Conservation (phyloP, 2,888 invertebrate genomes). For the Acleris emargana region DNA sequence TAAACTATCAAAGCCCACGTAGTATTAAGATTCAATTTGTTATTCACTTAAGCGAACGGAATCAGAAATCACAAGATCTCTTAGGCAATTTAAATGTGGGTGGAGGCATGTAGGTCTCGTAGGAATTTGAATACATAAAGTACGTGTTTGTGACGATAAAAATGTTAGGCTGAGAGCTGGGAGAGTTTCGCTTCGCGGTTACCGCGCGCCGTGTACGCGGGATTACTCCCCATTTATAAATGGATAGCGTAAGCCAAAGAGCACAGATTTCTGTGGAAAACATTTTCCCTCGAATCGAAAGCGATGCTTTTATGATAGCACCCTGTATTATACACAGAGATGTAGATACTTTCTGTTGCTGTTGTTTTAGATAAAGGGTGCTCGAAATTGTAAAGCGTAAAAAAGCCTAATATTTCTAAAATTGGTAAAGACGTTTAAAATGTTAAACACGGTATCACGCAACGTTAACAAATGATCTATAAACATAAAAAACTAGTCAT, state of each 20-base stretch:
- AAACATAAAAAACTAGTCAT: slow-evolving; percentile 35
- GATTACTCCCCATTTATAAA: slow-evolving; percentile 77
- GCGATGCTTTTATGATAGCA: slow-evolving; percentile 46
- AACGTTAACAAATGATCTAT: slow-evolving; percentile 36
- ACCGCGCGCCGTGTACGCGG: slow-evolving; percentile 61
- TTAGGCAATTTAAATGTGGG: slow-evolving; percentile 30
- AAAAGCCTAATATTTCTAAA: neutral
- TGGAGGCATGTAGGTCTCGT: slow-evolving; percentile 37
- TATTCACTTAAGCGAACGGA: slow-evolving; percentile 21
- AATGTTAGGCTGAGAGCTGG: slow-evolving; percentile 63
- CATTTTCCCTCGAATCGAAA: slow-evolving; percentile 52
- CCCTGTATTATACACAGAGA: neutral
- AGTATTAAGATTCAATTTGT: slow-evolving; percentile 20
- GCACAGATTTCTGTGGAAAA: slow-evolving; percentile 67
- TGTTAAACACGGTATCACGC: slow-evolving; percentile 36
- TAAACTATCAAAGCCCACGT: slow-evolving; percentile 12
- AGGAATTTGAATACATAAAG: slow-evolving; percentile 47
- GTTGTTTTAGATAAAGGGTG: slow-evolving; percentile 11
- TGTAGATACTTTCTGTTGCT: neutral
- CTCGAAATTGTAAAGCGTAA: slow-evolving; percentile 8
- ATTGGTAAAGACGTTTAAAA: slow-evolving; percentile 13
- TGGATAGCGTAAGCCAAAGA: slow-evolving; percentile 66
- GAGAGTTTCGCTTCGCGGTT: slow-evolving; percentile 78
- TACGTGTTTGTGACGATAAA: slow-evolving; percentile 67
- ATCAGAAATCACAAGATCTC: slow-evolving; percentile 25